phyloP scores from a whole-genome alignment of 2,113 vertebrate species.

The Syrmaticus mikado region DNA sequence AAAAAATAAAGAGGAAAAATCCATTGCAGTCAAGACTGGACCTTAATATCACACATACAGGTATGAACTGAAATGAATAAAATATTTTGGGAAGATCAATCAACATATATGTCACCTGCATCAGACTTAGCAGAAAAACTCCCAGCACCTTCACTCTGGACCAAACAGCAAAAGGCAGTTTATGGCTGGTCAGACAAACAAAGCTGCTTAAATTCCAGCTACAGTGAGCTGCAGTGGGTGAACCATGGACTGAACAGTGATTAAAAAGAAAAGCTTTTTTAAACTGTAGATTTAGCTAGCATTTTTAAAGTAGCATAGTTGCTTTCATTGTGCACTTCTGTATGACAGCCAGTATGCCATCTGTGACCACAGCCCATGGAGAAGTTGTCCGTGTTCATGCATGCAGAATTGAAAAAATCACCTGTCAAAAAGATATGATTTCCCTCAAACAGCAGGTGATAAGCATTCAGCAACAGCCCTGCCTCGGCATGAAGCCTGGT shows the following conservation, averaged over 20 bases:
- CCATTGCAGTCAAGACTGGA: not conserved
- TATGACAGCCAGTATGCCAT: not conserved
- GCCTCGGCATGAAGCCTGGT: conserved; percentile 10
- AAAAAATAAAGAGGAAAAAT: not conserved
- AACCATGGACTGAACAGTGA: not conserved
- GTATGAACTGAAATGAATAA: not conserved
- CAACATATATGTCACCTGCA: not conserved
- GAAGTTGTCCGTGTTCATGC: not conserved
- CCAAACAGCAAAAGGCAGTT: not conserved
- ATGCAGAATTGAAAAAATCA: not conserved
- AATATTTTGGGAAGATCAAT: not conserved
- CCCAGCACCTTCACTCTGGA: not conserved
- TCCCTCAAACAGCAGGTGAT: not conserved
- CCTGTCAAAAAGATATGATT: not conserved
- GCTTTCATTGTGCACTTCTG: not conserved
- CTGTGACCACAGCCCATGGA: not conserved
- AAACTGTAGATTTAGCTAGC: not conserved
- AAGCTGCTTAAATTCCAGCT: not conserved
- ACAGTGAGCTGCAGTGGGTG: not conserved
- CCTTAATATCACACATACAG: not conserved
- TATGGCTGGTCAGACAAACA: not conserved
- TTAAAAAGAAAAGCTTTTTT: not conserved
- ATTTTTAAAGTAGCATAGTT: not conserved
- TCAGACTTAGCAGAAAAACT: not conserved
- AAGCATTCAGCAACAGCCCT: conserved; percentile 10